These are phyloP conservation scores for Himalopsyche japonica DNA, from an alignment of 2,888 invertebrate species.

Conservation along the genomic window DNA sequence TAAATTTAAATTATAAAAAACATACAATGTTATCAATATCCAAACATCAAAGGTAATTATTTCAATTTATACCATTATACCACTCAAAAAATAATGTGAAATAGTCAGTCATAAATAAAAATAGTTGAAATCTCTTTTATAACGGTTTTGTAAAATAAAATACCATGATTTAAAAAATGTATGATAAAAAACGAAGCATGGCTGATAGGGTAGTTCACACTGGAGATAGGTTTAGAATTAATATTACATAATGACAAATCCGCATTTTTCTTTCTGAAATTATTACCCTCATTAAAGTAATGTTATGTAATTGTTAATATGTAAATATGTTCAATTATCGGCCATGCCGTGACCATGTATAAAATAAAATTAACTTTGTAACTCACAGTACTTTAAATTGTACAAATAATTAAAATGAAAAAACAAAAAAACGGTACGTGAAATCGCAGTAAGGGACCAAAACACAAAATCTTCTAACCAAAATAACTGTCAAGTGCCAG, in stretches of 20 bases:
- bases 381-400: constrained; percentile 26
- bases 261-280: background rate
- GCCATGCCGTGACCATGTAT: constrained; percentile 37
- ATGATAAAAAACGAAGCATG: background rate
- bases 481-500: constrained; percentile 20
- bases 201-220: background rate
- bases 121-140: background rate
- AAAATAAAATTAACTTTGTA: constrained; percentile 25
- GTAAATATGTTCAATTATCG: constrained; percentile 38
- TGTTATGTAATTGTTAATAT: constrained; percentile 26
- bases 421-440: constrained; percentile 27
- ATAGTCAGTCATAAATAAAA: background rate
- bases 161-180: background rate
- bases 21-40: background rate
- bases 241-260: background rate
- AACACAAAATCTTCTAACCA: constrained; percentile 35
- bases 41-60: background rate
- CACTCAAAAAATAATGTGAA: background rate
- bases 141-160: background rate
- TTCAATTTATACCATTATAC: background rate
- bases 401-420: constrained; percentile 27
- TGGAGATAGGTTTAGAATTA: background rate
- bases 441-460: constrained; percentile 39
- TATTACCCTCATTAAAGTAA: background rate
- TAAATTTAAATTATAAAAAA: too few species aligned